Base-by-base conservation (phyloP, 2,113 vertebrate species). In the Anhinga rufa region DNA sequence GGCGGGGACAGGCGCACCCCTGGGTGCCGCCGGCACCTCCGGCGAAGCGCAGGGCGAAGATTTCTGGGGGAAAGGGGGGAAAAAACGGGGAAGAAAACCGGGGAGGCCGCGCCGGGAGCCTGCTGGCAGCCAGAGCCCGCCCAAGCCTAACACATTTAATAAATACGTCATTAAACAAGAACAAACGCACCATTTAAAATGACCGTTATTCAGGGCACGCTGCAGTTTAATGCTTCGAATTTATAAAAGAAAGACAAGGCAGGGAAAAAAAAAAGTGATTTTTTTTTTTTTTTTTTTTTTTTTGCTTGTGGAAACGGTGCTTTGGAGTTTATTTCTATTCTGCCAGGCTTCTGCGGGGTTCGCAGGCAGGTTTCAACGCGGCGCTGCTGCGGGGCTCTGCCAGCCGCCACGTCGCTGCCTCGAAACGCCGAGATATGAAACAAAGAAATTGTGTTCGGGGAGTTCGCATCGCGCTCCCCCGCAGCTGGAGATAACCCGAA, bases 1-100 rank as follows among this genome's bases (percentile, higher is more conserved):
- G 44, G 26, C 4, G 14, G 38, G 65, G 40, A 14, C 5, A 44
- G 7, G 49, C 44, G 52, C 71, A 13, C 70, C 93, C 58, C 14
- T 6, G 58, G 64, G 57, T 46, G 66, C 28, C 15, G 7, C 31
- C 16, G 8, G 60, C 46, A 51, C 46, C 83, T 34, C 29, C 46
- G 2, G 58, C 85, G 51, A 5, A 49, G 55, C 5, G 8, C n/a
- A 2, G 62, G 72, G 78, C 4, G 42, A 18, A 38, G 91, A 71
- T 9, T 18, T 11, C 20, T 3, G 46, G 9, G 48, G 36, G 4
- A 54, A 84, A n/a, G n/a, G 80, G 0, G 5, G 6, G 66, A 21
- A 2, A 38, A 80, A 88, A n/a, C 0, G 2, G 34, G 48, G 2
- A 7, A 36, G 44, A 58, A 28, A 4, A 0, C 1, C 1, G 1